Conservation (phyloP, 2,888 invertebrate species). For the Branchinecta sandiegonensis region DNA sequence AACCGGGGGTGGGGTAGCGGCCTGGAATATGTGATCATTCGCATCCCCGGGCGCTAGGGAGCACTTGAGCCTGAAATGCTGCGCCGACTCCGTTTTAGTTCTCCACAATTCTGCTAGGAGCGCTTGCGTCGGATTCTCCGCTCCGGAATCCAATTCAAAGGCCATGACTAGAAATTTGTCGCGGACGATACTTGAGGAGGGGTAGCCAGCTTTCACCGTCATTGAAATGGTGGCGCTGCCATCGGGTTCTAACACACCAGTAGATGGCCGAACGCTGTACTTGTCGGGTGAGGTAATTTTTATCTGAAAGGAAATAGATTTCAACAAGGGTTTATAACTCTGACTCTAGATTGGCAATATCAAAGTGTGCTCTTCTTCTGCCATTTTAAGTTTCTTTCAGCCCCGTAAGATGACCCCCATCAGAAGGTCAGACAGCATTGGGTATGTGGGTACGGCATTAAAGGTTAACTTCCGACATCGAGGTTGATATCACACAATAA, state of each 20-base stretch:
- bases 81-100: slow-evolving; percentile 39
- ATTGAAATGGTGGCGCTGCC: slow-evolving; percentile 51
- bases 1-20: neutral
- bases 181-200: slow-evolving; percentile 44
- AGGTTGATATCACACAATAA: too few relatives aligned
- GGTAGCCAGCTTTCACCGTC: slow-evolving; percentile 56
- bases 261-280: slow-evolving; percentile 78
- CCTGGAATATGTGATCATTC: slow-evolving; percentile 20
- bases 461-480: too few relatives aligned
- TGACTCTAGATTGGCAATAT: too few relatives aligned
- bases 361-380: too few relatives aligned
- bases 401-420: too few relatives aligned
- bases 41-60: slow-evolving; percentile 23
- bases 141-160: slow-evolving; percentile 46
- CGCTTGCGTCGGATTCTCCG: slow-evolving; percentile 38
- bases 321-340: neutral
- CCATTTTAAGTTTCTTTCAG: too few relatives aligned
- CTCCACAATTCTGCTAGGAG: slow-evolving; percentile 63
- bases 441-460: too few relatives aligned
- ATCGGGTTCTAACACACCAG: slow-evolving; percentile 54
- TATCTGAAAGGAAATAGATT: slow-evolving; percentile 17
- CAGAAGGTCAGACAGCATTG: too few relatives aligned
- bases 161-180: slow-evolving; percentile 84
- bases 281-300: slow-evolving; percentile 70
- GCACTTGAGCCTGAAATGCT: slow-evolving; percentile 58